Evolutionary conservation across 2,113 vertebrate species (phyloP), one percentile per base, ranked within the genome.

Genomic region (Malurus cyaneus): DNA sequence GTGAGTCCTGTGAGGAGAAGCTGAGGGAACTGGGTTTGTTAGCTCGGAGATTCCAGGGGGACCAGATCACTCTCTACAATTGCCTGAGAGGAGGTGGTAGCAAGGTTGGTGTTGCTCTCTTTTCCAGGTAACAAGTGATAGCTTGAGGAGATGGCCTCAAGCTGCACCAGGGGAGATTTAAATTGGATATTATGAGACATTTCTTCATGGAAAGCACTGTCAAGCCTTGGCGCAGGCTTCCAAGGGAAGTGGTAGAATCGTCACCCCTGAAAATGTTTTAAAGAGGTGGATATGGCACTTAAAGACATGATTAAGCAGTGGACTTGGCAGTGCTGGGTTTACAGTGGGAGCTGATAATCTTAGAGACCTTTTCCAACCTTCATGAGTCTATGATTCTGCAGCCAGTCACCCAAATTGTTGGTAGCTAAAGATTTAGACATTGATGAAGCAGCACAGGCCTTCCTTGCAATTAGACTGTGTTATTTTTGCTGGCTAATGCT

Each of bases 401-500:
- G 34, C 26, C 25, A 64, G 67, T 26, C 82, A 85, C 13, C 11
- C 31, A n/a, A 3, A 59, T 8, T 50, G 81, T 86, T 50, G 39
- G 41, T n/a, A 72, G 29, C 29, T 56, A 31, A 54, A 56, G 32
- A 28, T 66, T 65, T 65, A 54, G 54, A 3, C 56, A 34, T 74
- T 72, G 39, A 34, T 12, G n/a, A 66, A 81, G 39, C 5, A 29
- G 53, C 41, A 53, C 19, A 71, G 47, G 11, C 53, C 19, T 34
- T 74, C 34, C 36, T 49, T 1, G 0, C 3, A 3, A 31, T 46
- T 41, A 3, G 6, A 25, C 41, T 18, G 44, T 12, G 44, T 12
- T 59, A 5, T 18, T 72, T 85, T 54, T 46, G 36, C 50, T 49
- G 61, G 44, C 47, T 80, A 54, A 24, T 32, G 24, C 18, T 42